phyloP scores from a whole-genome alignment of 2,888 invertebrate genomes.

The Diaphora mendica region DNA sequence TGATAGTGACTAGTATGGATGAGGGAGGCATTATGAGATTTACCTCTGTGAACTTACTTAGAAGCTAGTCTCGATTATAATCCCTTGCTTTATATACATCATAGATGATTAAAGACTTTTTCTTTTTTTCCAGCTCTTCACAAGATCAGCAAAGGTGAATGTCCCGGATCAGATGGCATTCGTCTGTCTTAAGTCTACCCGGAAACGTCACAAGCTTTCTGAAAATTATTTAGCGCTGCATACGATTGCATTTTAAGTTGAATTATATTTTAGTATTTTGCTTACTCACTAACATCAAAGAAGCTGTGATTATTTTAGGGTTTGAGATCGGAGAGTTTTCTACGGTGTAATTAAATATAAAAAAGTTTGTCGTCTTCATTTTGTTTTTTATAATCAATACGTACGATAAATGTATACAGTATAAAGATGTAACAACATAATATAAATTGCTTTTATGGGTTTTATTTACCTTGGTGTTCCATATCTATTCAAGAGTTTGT shows the following conservation, averaged over 20 bases:
- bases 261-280: slow-evolving; percentile 26
- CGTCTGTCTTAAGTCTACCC: slow-evolving; percentile 82
- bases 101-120: not conserved
- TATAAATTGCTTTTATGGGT: not conserved
- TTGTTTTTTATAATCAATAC: slow-evolving; percentile 19
- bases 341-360: not conserved
- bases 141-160: slow-evolving; percentile 88
- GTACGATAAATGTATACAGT: slow-evolving; percentile 24
- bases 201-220: slow-evolving; percentile 13
- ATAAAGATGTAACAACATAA: slow-evolving; percentile 24
- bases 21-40: not conserved
- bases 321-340: slow-evolving; percentile 22
- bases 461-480: not conserved
- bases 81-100: not conserved
- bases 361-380: slow-evolving; percentile 5
- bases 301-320: slow-evolving; percentile 61
- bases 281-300: slow-evolving; percentile 58
- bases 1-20: no score
- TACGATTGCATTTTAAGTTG: slow-evolving; percentile 28
- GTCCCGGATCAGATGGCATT: slow-evolving; percentile 87
- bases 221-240: slow-evolving; percentile 17
- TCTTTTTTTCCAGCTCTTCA: slow-evolving; percentile 82
- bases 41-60: not conserved
- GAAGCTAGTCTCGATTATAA: not conserved
- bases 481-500: not conserved